These are phyloP conservation scores for Seriola aureovittata DNA, from an alignment of 2,113 vertebrate genomes.

Conservation along the genomic window DNA sequence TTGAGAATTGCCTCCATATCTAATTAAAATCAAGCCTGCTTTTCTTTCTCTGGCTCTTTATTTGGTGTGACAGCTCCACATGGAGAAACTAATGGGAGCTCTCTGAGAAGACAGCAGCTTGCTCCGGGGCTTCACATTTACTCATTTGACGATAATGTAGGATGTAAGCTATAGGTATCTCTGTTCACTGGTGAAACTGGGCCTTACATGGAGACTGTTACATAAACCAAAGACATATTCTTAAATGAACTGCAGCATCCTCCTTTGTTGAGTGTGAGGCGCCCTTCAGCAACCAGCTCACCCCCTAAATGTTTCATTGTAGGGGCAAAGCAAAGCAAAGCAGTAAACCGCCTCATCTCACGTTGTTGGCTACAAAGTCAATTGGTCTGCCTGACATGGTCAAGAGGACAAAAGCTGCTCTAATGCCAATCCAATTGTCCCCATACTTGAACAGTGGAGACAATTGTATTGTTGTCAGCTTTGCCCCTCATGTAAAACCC, in stretches of 20 bases:
- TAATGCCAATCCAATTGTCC: slow-evolving; percentile 58
- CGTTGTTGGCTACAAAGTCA: slow-evolving; percentile 50
- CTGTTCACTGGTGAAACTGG: slow-evolving; percentile 19
- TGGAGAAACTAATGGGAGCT: slow-evolving; percentile 58
- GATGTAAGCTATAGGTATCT: slow-evolving; percentile 34
- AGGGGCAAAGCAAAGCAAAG: not conserved
- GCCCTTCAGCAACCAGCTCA: slow-evolving; percentile 15
- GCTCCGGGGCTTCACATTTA: slow-evolving; percentile 38
- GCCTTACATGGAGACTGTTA: slow-evolving; percentile 4
- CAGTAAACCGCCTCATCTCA: slow-evolving; percentile 20
- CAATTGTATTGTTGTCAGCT: slow-evolving; percentile 51
- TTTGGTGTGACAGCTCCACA: slow-evolving; percentile 53
- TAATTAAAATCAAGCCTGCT: slow-evolving; percentile 67
- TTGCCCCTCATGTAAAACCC: slow-evolving; percentile 62
- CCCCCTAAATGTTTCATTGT: not conserved
- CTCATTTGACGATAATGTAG: slow-evolving; percentile 43
- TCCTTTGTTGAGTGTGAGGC: not conserved
- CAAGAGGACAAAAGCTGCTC: slow-evolving; percentile 58
- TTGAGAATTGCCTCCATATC: slow-evolving; percentile 41
- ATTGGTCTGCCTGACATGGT: slow-evolving; percentile 32
- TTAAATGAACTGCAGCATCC: not conserved
- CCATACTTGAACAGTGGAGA: slow-evolving; percentile 51
- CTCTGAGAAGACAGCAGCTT: slow-evolving; percentile 40
- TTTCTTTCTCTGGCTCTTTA: slow-evolving; percentile 33
- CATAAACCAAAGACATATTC: slow-evolving; percentile 13